These are phyloP conservation scores for Halisarca cf. caerulea DNA, from an alignment of 37 sponge, comb jelly and placozoan species.

Conservation along the genomic window DNA sequence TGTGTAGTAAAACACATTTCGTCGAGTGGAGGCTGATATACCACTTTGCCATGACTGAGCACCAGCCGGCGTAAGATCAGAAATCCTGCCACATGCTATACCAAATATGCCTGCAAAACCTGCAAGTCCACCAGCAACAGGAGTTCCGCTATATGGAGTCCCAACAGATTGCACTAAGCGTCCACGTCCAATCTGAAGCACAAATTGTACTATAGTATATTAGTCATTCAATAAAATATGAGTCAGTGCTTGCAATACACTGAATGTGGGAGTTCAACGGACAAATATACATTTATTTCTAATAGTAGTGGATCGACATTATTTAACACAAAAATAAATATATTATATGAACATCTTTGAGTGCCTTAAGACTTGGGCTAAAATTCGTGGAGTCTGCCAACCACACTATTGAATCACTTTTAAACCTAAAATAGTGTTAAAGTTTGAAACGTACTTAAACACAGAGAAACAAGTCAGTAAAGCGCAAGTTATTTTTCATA, in stretches of 20 bases:
- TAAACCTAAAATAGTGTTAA: too few species aligned
- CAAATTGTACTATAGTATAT: not conserved
- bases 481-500: too few species aligned
- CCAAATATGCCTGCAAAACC: constrained; percentile 10
- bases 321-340: not conserved
- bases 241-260: not conserved
- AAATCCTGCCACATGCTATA: constrained; percentile 19
- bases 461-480: too few species aligned
- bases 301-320: not conserved
- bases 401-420: too few species aligned
- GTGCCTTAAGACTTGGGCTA: too few species aligned
- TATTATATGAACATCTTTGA: too few species aligned
- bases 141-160: constrained; percentile 26
- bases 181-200: not conserved
- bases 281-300: not conserved
- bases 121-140: constrained; percentile 15
- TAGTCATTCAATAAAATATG: not conserved
- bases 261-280: not conserved
- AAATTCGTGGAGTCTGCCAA: too few species aligned
- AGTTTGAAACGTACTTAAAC: too few species aligned
- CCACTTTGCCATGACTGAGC: not conserved
- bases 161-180: constrained; percentile 28
- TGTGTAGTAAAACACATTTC: constrained; percentile 33
- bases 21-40: not conserved
- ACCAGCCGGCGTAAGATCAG: constrained; percentile 19